Conservation (phyloP, 2,113 vertebrate genomes). For the Ammodytes dubius region DNA sequence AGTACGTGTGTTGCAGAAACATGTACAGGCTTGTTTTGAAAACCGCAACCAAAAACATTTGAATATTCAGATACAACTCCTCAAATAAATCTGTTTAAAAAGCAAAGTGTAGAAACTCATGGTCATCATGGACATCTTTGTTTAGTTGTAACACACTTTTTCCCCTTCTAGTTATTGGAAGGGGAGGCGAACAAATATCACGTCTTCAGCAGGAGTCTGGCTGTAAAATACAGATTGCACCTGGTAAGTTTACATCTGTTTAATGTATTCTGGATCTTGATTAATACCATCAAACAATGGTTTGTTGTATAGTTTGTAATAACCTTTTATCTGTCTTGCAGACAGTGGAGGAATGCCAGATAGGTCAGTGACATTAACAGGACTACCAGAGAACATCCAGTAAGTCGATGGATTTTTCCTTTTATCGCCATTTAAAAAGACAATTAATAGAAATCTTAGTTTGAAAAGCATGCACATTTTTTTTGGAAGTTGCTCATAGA, state of each 20-base stretch:
- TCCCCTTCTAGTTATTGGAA: constrained; percentile 91
- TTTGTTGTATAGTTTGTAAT: not conserved
- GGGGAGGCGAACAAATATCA: constrained; percentile 99
- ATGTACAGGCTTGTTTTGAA: no score
- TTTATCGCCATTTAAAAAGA: no score
- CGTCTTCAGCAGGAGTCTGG: constrained; percentile 97
- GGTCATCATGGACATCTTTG: no score
- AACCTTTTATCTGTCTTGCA: constrained; percentile 62
- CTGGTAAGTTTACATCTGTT: constrained; percentile 84
- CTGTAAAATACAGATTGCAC: constrained; percentile 99
- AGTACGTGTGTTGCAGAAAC: no score
- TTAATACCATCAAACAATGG: fast-evolving
- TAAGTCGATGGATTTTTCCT: constrained; percentile 81
- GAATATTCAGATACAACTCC: no score
- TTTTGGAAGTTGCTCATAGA: not conserved
- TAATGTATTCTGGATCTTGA: not conserved
- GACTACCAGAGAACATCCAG: constrained; percentile 94
- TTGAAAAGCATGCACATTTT: not conserved
- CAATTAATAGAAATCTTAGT: not conserved
- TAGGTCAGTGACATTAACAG: constrained; percentile 95
- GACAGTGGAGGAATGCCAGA: constrained; percentile 98
- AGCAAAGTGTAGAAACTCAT: no score
- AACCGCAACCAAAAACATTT: no score
- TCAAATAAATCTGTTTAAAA: no score
- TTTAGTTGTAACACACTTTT: not conserved